phyloP scores from a whole-genome alignment of 2,113 vertebrate species.

The Sialia sialis region DNA sequence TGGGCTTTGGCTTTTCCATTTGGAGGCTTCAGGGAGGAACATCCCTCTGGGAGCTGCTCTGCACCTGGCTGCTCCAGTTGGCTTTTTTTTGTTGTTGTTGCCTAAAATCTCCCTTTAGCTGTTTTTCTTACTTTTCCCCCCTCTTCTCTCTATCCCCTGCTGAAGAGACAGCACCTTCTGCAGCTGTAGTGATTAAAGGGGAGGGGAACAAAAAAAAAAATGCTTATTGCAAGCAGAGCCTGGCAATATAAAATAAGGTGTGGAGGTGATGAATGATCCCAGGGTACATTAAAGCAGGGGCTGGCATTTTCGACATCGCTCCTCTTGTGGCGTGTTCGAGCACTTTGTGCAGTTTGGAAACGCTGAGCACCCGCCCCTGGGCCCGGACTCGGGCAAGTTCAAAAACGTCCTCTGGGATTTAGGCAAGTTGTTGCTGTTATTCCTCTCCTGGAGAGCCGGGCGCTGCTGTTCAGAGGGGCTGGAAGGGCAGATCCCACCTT shows the following conservation, averaged over 20 bases:
- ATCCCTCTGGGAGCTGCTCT: background rate
- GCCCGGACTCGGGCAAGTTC: constrained; percentile 5
- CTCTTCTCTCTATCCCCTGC: background rate
- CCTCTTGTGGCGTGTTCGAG: background rate
- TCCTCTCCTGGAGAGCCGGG: background rate
- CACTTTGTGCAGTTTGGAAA: constrained; percentile 9
- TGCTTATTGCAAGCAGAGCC: background rate
- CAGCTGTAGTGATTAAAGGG: constrained; percentile 40
- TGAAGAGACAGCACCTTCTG: constrained; percentile 4
- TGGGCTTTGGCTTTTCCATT: background rate
- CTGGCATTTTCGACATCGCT: background rate
- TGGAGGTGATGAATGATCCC: constrained; percentile 40
- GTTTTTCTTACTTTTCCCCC: background rate
- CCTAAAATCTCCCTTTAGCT: background rate
- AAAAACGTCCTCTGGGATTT: constrained; percentile 11
- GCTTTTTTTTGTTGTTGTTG: background rate
- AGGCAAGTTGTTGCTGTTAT: background rate
- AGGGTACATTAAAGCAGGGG: background rate
- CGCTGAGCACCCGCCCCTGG: background rate
- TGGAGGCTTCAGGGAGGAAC: background rate
- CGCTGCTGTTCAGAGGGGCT: background rate
- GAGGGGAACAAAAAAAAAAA: background rate
- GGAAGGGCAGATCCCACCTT: background rate
- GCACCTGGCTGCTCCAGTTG: background rate
- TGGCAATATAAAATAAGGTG: constrained; percentile 35